These are phyloP conservation scores for Laothoe populi DNA, from an alignment of 2,888 invertebrate genomes.

Conservation along the genomic window DNA sequence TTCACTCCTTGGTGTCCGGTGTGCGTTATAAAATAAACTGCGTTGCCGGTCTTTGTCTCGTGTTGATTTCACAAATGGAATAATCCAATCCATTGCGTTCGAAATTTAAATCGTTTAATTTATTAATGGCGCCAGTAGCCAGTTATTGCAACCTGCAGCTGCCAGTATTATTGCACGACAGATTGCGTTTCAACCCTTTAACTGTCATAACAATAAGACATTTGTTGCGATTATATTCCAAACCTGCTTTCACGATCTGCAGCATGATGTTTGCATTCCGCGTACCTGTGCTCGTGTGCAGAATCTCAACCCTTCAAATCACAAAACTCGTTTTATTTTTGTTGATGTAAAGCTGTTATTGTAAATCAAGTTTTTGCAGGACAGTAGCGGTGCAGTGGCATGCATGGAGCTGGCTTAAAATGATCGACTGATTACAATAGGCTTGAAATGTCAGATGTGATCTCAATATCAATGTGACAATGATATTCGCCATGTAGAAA, in stretches of 20 bases:
- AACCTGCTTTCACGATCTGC: slow-evolving; percentile 63
- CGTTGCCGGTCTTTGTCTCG: slow-evolving; percentile 26
- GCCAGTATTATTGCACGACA: slow-evolving; percentile 48
- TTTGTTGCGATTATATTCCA: slow-evolving; percentile 46
- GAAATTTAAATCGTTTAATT: slow-evolving; percentile 22
- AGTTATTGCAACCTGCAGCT: slow-evolving; percentile 44
- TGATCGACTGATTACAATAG: slow-evolving; percentile 44
- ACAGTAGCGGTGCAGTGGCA: slow-evolving; percentile 28
- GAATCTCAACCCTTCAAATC: slow-evolving; percentile 59
- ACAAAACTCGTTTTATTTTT: slow-evolving; percentile 41
- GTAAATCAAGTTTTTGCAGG: slow-evolving; percentile 40
- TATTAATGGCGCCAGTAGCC: slow-evolving; percentile 33
- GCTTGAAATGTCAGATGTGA: slow-evolving; percentile 48
- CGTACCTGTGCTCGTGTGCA: slow-evolving; percentile 65
- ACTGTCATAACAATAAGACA: slow-evolving; percentile 35
- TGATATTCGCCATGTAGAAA: slow-evolving; percentile 28
- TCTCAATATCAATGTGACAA: slow-evolving; percentile 39
- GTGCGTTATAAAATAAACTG: slow-evolving; percentile 49
- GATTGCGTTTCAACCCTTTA: slow-evolving; percentile 39
- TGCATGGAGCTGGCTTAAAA: slow-evolving; percentile 52
- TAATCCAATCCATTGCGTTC: slow-evolving; percentile 21
- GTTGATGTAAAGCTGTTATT: slow-evolving; percentile 39
- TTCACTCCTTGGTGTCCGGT: slow-evolving; percentile 55
- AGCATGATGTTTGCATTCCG: slow-evolving; percentile 73
- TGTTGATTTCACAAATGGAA: slow-evolving; percentile 44